Percentiles rank a stretch among this genome's conserved stretches.
Evolutionary conservation across 53 echinoderm and acorn worm species (phyloP).

Genomic region (Zoroaster sp.): DNA sequence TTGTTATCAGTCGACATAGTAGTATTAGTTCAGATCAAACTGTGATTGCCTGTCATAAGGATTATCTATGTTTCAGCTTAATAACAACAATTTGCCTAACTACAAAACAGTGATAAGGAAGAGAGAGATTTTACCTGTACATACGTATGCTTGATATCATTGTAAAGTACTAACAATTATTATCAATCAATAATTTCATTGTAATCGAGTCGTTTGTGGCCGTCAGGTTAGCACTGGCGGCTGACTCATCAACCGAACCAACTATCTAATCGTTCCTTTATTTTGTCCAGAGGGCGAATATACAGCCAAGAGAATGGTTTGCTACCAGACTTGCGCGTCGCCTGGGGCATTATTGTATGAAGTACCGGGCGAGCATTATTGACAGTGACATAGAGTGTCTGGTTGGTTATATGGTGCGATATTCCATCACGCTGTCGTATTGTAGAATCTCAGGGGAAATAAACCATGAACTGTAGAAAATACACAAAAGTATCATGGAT

Average conservation of each 20-base stretch:
- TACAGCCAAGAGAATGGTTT: neutral
- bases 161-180: neutral
- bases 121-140: too few relatives aligned
- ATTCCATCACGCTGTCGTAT: conserved; percentile 25
- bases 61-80: too few relatives aligned
- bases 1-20: too few relatives aligned
- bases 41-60: too few relatives aligned
- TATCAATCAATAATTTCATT: neutral
- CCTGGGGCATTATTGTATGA: conserved; percentile 3
- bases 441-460: conserved; percentile 12
- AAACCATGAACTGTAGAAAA: conserved; percentile 29
- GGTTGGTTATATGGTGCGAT: neutral
- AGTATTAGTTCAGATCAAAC: too few relatives aligned
- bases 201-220: neutral
- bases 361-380: conserved; percentile 21
- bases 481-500: conserved; percentile 21
- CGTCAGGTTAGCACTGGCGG: neutral
- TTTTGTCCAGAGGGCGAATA: neutral
- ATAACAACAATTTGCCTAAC: too few relatives aligned
- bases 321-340: neutral
- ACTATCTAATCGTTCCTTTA: neutral
- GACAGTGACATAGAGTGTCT: conserved; percentile 54
- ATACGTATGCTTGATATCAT: neutral
- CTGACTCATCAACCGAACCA: neutral
- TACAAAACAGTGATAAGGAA: too few relatives aligned